These are phyloP conservation scores for Ochotona curzoniae DNA, from an alignment of 2,113 vertebrate species.

Conservation along the genomic window DNA sequence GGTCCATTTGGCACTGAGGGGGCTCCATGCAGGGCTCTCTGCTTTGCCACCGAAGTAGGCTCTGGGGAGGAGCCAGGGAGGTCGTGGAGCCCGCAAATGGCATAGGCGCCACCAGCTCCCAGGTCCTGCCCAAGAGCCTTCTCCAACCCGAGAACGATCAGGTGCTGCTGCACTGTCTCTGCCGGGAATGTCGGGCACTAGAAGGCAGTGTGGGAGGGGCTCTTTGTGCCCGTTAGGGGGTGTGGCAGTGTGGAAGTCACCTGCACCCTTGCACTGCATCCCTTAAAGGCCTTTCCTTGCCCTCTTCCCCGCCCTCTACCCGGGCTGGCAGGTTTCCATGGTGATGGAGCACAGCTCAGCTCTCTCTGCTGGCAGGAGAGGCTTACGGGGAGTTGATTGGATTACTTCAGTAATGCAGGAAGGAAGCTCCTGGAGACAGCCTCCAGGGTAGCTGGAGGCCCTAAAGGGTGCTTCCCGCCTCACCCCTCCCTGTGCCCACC, in stretches of 20 bases:
- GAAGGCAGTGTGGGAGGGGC: not conserved
- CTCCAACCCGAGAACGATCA: not conserved
- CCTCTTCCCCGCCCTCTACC: conserved; percentile 32
- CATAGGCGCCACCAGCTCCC: not conserved
- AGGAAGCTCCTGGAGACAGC: conserved; percentile 35
- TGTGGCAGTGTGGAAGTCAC: not conserved
- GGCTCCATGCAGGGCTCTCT: not conserved
- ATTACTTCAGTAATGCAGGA: conserved; percentile 56
- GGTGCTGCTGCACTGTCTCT: not conserved
- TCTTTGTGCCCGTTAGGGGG: not conserved
- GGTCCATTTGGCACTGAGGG: too few relatives aligned
- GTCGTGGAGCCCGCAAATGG: not conserved
- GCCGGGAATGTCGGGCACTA: not conserved
- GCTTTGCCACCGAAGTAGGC: not conserved
- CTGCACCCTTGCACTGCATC: not conserved
- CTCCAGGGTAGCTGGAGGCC: not conserved
- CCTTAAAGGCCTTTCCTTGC: conserved; percentile 58
- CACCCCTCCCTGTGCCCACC: not conserved
- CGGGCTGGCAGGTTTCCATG: conserved; percentile 72
- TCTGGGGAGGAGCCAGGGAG: not conserved
- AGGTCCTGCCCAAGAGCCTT: not conserved
- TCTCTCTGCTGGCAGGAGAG: conserved; percentile 42
- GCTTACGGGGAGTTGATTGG: not conserved
- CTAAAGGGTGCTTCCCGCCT: not conserved
- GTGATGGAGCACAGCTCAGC: conserved; percentile 54